Evolutionary conservation across 2,797 vertebrate species (phyloP), one percentile per base, ranked within the genome.

Genomic region (Myripristis murdjan): DNA sequence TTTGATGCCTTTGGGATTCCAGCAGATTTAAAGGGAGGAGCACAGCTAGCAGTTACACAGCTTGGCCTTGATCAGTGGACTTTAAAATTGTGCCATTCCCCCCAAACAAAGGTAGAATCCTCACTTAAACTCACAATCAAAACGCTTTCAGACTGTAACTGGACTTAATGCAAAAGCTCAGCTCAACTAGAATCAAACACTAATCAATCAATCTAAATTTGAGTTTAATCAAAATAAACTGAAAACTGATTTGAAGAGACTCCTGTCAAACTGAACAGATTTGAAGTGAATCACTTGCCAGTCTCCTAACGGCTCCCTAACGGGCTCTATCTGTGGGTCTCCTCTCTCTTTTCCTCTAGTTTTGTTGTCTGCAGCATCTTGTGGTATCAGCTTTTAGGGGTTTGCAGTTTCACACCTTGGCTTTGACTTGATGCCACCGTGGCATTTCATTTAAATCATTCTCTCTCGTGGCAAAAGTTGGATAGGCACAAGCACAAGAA

Each of bases 271-370:
- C 69, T 87, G 87, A 89, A 84, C 85, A 80, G 75, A 88, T 75
- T 5, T 77, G 83, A 91, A 89, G 85, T 91, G 86, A 86, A 86
- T 84, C 62, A 44, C 39, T 22, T 15, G n/a, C 31, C 16, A 24
- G 16, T 58, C 57, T 70, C 41, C 79, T 80, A 33, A 71, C 64
- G 11, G 56, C 70, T 78, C 82, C 43, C 7, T 71, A 6, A 0
- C 70, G 83, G 86, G 81, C 47, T 85, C 60, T 84, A 24, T 56
- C 78, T 10, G 43, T 59, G 81, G 84, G 70, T 89, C 87, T 90
- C 65, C 61, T 85, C 89, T 89, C 1, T 88, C 77, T 83, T 88
- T 54, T 73, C 18, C 59, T 80, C 67, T 77, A 52, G 23, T 55
- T 70, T 58, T 66, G 18, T 26, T 69, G 1, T 64, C 57, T 37